Conservation (phyloP, 2,888 invertebrate species). For the Parelbella ahira region DNA sequence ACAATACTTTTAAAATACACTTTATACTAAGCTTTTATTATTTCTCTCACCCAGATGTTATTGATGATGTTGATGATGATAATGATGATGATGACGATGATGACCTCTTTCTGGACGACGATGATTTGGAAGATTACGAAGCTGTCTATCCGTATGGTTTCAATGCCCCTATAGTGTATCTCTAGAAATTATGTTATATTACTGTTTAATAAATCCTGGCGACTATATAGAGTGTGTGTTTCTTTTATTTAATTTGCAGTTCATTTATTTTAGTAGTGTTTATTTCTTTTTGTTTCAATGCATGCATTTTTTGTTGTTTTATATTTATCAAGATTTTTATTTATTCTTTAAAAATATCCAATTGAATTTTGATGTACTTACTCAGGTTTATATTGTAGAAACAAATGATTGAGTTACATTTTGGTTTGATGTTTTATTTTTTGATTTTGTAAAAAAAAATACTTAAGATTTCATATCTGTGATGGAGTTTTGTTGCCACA, state of each 20-base stretch:
- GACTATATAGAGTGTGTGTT: background rate
- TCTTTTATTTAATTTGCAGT: slow-evolving; percentile 16
- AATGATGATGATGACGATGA: slow-evolving; percentile 44
- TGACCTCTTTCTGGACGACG: slow-evolving; percentile 53
- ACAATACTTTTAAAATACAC: no score
- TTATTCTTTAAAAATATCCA: background rate
- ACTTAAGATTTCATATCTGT: slow-evolving; percentile 46
- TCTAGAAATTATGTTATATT: slow-evolving; percentile 26
- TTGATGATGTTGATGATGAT: no score
- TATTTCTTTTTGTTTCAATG: slow-evolving; percentile 8
- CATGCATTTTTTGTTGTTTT: slow-evolving; percentile 6
- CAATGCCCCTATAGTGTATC: slow-evolving; percentile 47
- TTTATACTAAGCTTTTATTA: no score
- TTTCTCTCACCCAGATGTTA: no score
- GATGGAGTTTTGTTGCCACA: slow-evolving; percentile 42
- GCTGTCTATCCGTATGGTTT: slow-evolving; percentile 44
- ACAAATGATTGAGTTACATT: no score
- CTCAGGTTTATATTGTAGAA: no score
- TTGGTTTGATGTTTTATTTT: no score
- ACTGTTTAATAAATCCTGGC: background rate
- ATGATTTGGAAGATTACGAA: slow-evolving; percentile 47
- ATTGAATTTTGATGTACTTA: no score
- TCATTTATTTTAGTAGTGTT: slow-evolving; percentile 13
- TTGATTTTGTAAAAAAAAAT: no score
- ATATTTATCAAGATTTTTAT: no score